phyloP scores from a whole-genome alignment of 2,888 invertebrate species.

The Heliconius ethilla region DNA sequence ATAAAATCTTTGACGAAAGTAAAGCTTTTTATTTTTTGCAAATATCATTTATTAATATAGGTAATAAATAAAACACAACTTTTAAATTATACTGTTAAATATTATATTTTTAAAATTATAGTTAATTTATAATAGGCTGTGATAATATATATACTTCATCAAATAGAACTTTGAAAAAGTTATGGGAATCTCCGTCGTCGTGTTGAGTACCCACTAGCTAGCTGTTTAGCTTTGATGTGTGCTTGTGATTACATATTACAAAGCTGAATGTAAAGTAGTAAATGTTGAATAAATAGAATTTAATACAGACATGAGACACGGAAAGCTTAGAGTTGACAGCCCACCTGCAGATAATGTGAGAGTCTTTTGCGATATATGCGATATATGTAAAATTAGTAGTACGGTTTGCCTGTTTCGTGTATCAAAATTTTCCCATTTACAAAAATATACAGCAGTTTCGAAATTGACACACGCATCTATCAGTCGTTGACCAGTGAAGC shows the following conservation, averaged over 20 bases:
- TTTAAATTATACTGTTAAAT: too few relatives aligned
- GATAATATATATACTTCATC: too few relatives aligned
- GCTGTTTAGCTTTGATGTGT: too few relatives aligned
- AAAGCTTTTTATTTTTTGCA: not conserved
- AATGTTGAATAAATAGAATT: conserved; percentile 63
- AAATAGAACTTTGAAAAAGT: too few relatives aligned
- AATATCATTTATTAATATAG: too few relatives aligned
- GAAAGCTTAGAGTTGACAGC: conserved; percentile 55
- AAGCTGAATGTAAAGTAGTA: conserved; percentile 48
- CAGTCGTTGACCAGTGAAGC: conserved; percentile 60
- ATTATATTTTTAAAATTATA: too few relatives aligned
- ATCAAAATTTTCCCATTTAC: conserved; percentile 66
- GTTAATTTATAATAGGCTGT: too few relatives aligned
- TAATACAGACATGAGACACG: conserved; percentile 57
- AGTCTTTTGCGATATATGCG: conserved; percentile 62
- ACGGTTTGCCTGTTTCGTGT: conserved; percentile 58
- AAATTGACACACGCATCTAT: conserved; percentile 59
- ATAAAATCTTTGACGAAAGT: not conserved
- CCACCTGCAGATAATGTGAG: conserved; percentile 63
- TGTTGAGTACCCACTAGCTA: too few relatives aligned
- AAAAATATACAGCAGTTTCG: conserved; percentile 58
- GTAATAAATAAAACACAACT: too few relatives aligned
- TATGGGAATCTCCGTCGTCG: too few relatives aligned
- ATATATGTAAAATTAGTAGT: conserved; percentile 50
- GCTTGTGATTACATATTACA: not conserved